Base-by-base conservation (phyloP, 2,797 vertebrate species). In the Lepus oiostolus region DNA sequence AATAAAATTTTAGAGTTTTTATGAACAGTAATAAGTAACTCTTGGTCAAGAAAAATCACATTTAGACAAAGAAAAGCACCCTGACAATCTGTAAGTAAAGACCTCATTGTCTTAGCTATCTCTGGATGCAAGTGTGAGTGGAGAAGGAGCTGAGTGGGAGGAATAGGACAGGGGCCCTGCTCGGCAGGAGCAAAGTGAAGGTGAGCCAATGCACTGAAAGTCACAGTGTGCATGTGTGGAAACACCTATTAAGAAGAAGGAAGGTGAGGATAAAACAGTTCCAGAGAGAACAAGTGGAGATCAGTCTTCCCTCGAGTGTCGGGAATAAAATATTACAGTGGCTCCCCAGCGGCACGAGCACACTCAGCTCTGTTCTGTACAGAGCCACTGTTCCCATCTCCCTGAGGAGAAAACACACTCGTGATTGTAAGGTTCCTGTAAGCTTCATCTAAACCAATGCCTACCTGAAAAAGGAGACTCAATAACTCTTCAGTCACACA, bases 241-340 rank as follows among this genome's bases (percentile, higher is more conserved):
- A 58, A 88, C 54, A 75, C 60, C 14, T 94, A 26, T 90, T 85
- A 90, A 94, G 22, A 5, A 85, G 10, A 35, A 76, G 47, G 89
- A 87, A 95, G 52, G 7, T 7, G n/a, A 5, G 1, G 4, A 4
- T 63, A 24, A 71, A 96, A 77, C 30, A 5, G 87, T 89, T 19
- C 50, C 50, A 30, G 6, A 62, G 77, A 83, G 76, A 77, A 17
- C 35, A 80, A 42, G 32, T 5, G 32, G 54, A 81, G 22, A 5
- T 4, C 5, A 11, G 6, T 21, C 38, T 14, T 32, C 16, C 21
- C 54, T 35, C 1, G 30, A 47, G 28, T 7, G 1, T 79, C 32
- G 82, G 12, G 3, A 6, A 8, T 19, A 42, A 35, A 70, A 63
- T 63, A 10, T 28, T 9, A 30, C 5, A 14, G 12, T 0, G 7